Conservation (phyloP, 1,140 invertebrate species). For the Lineus longissimus region DNA sequence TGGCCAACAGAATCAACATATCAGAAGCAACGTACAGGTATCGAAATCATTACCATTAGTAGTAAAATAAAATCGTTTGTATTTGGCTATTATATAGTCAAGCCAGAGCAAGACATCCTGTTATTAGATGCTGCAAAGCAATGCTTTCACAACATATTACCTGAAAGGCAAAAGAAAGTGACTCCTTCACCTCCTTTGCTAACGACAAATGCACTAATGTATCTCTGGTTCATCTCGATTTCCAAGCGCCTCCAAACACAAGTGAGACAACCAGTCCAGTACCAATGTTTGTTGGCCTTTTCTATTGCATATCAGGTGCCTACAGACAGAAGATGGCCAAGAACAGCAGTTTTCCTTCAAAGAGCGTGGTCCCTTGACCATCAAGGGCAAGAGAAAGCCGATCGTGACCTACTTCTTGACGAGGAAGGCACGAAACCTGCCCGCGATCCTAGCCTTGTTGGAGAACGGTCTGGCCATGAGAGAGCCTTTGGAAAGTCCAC, state of each 20-base stretch:
- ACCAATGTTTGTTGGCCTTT: no score
- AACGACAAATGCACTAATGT: no score
- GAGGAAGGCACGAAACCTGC: constrained; percentile 1
- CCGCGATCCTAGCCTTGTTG: not conserved
- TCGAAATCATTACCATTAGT: no score
- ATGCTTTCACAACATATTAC: no score
- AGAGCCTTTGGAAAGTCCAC: not conserved
- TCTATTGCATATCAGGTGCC: constrained; percentile 64
- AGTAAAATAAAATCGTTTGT: not conserved
- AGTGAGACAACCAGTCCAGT: no score
- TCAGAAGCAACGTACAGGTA: constrained; percentile 91
- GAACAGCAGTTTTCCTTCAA: constrained; percentile 83
- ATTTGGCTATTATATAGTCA: no score
- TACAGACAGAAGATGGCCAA: constrained; percentile 76
- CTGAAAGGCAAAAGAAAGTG: no score
- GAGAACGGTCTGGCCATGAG: not conserved
- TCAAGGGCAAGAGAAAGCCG: constrained; percentile 91
- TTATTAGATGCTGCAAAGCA: no score
- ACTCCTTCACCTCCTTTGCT: no score
- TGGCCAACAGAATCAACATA: constrained; percentile 86
- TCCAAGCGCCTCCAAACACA: no score
- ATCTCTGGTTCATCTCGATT: no score
- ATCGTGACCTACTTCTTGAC: constrained; percentile 90
- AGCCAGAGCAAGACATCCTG: not conserved
- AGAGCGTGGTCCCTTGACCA: constrained; percentile 80